Percentiles rank a stretch among this genome's conserved stretches.
Evolutionary conservation across 1,140 invertebrate genomes (phyloP).

Genomic region (Dinoponera quadriceps): DNA sequence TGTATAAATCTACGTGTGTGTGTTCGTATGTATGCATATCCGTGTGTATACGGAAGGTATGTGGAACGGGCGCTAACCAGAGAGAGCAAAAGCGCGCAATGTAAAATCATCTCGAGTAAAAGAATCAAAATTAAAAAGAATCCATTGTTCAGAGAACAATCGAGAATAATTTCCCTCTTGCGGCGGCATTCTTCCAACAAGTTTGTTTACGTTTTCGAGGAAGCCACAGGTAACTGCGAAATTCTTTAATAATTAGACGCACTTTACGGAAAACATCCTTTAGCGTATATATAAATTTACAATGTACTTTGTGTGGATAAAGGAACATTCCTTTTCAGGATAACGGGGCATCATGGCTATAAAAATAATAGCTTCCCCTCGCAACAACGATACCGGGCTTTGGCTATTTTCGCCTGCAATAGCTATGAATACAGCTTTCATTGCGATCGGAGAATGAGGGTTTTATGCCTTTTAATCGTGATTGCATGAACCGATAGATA

Average conservation of each 20-base stretch:
- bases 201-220: conserved; percentile 3
- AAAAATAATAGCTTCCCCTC: conserved; percentile 37
- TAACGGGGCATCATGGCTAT: conserved; percentile 17
- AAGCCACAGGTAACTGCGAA: background rate
- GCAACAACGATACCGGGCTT: background rate
- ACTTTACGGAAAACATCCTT: conserved; percentile 10
- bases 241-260: conserved; percentile 17
- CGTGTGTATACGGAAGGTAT: background rate
- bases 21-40: too few relatives aligned
- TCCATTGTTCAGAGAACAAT: conserved; percentile 31
- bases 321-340: conserved; percentile 12
- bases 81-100: background rate
- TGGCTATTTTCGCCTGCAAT: background rate
- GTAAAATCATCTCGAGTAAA: conserved; percentile 16
- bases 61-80: background rate
- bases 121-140: conserved; percentile 14
- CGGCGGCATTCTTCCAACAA: background rate
- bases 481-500: background rate
- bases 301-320: background rate
- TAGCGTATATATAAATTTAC: conserved; percentile 35
- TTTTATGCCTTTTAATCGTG: conserved; percentile 10
- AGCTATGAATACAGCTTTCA: background rate
- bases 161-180: conserved; percentile 9
- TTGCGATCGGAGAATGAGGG: conserved; percentile 7
- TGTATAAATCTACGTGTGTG: background rate